These are phyloP conservation scores for Dryobota labecula DNA, from an alignment of 2,888 invertebrate genomes.

Conservation along the genomic window DNA sequence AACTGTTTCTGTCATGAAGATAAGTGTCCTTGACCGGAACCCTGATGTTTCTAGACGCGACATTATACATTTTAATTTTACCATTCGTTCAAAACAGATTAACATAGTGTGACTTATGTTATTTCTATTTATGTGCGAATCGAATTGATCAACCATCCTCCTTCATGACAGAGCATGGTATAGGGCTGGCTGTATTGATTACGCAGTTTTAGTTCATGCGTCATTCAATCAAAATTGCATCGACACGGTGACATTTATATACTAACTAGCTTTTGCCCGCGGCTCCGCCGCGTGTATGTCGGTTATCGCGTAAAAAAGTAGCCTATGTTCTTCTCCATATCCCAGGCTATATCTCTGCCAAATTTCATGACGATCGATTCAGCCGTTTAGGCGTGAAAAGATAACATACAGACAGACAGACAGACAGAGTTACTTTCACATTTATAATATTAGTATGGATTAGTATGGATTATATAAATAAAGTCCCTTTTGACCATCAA, in stretches of 20 bases:
- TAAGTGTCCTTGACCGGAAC: constrained; percentile 10
- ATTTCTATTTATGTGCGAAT: background rate
- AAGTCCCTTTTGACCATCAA: background rate
- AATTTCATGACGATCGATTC: too few species aligned
- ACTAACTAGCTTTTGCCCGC: too few species aligned
- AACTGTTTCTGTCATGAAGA: background rate
- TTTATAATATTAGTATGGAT: too few species aligned
- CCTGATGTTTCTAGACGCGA: background rate
- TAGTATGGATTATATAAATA: too few species aligned
- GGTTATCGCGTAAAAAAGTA: too few species aligned
- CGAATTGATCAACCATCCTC: background rate
- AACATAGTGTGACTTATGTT: background rate
- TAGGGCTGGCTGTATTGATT: background rate
- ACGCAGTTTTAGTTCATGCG: background rate
- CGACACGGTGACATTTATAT: background rate
- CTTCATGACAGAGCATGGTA: background rate
- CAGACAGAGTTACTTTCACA: too few species aligned
- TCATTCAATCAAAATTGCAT: background rate
- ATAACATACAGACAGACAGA: too few species aligned
- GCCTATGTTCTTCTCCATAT: too few species aligned
- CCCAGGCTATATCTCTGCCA: too few species aligned
- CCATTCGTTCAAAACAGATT: background rate
- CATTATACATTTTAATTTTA: constrained; percentile 29
- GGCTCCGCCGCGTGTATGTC: too few species aligned
- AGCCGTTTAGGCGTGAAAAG: too few species aligned